These are phyloP conservation scores for Alcis repandata DNA, from an alignment of 2,888 invertebrate genomes.

Conservation along the genomic window DNA sequence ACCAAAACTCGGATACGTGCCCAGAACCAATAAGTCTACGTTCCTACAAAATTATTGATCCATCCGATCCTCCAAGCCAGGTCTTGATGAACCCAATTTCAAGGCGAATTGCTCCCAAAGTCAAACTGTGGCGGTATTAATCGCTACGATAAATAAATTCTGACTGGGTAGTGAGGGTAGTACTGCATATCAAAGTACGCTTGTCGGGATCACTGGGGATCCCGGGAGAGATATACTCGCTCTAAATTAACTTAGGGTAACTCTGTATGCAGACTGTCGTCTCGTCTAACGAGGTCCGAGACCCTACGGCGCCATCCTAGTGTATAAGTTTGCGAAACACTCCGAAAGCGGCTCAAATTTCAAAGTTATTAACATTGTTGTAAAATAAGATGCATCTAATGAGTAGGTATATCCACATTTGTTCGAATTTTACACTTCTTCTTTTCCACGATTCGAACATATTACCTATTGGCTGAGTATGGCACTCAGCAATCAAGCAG, in stretches of 20 bases:
- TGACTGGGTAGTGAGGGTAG: constrained; percentile 60
- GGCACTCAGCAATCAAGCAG: too few relatives aligned
- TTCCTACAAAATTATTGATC: constrained; percentile 41
- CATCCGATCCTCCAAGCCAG: constrained; percentile 32
- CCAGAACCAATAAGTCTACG: constrained; percentile 43
- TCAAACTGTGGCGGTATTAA: constrained; percentile 46
- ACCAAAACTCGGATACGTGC: constrained; percentile 34
- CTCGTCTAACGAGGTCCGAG: constrained; percentile 76
- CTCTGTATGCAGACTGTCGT: constrained; percentile 82
- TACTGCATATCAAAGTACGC: constrained; percentile 70
- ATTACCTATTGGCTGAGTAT: too few relatives aligned
- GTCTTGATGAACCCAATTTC: constrained; percentile 44
- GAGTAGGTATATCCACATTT: too few relatives aligned
- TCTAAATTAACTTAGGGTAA: constrained; percentile 82
- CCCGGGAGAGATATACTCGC: constrained; percentile 68
- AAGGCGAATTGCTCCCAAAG: constrained; percentile 44
- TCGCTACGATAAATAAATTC: constrained; percentile 62
- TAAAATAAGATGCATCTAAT: neutral
- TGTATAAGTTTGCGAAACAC: constrained; percentile 64
- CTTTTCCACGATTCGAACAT: too few relatives aligned
- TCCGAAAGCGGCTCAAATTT: constrained; percentile 56
- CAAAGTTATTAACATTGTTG: constrained; percentile 18
- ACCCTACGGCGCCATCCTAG: constrained; percentile 61
- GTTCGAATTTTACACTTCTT: too few relatives aligned
- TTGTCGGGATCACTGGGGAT: constrained; percentile 68